Percentiles rank a stretch among this genome's conserved stretches.
Evolutionary conservation across 2,888 invertebrate genomes (phyloP).

Genomic region (Tineola bisselliella): DNA sequence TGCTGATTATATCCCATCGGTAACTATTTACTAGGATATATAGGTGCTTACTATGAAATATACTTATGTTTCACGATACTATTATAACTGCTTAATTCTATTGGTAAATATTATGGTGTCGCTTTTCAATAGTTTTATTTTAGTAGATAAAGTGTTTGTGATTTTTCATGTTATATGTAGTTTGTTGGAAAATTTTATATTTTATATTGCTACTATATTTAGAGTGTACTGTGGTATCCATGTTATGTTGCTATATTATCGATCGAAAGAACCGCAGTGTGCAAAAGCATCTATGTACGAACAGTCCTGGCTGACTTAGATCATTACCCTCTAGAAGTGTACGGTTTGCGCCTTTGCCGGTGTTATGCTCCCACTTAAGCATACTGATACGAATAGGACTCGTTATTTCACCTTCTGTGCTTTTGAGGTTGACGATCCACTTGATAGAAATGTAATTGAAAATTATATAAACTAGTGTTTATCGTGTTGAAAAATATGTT

Average conservation of each 20-base stretch:
- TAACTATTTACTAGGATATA: not conserved
- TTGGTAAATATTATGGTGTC: no score
- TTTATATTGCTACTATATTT: no score
- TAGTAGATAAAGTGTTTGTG: no score
- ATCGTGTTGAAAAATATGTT: not conserved
- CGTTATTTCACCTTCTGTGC: conserved; percentile 8
- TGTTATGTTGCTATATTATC: not conserved
- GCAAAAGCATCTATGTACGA: not conserved
- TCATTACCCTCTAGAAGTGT: conserved; percentile 8
- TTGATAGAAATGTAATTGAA: conserved; percentile 10
- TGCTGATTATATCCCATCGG: not conserved
- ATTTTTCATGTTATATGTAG: no score
- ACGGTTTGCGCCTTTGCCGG: conserved; percentile 3
- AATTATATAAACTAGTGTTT: not conserved
- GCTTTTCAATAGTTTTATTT: no score
- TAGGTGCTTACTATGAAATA: no score
- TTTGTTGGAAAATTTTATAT: no score
- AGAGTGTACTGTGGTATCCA: not conserved
- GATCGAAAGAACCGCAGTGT: not conserved
- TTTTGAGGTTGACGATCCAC: conserved; percentile 8
- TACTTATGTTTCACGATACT: no score
- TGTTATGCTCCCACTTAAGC: conserved; percentile 9
- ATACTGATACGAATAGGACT: conserved; percentile 6
- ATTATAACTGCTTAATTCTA: no score
- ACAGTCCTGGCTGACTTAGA: not conserved